These are phyloP conservation scores for Drosophila lowei DNA, from an alignment of 1,140 invertebrate genomes.

Conservation along the genomic window DNA sequence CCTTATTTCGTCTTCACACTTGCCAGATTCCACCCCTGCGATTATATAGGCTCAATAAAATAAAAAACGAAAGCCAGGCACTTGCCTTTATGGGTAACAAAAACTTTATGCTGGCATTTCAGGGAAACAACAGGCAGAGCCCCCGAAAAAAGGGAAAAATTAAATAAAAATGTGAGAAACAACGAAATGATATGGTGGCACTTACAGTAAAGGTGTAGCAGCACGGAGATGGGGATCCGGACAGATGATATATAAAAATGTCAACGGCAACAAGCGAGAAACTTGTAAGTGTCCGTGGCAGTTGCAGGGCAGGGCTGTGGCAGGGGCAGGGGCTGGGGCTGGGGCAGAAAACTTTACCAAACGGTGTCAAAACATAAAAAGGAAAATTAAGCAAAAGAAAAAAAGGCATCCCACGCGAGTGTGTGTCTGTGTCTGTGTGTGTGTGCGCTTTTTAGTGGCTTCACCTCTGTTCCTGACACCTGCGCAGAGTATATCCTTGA, in stretches of 20 bases:
- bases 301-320: background rate
- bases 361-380: conserved; percentile 75
- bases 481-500: conserved; percentile 54
- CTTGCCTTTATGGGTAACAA: conserved; percentile 64
- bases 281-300: conserved; percentile 69
- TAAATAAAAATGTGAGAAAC: conserved; percentile 64
- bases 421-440: no score
- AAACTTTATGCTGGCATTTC: conserved; percentile 53
- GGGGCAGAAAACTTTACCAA: conserved; percentile 23
- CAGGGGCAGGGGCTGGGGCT: background rate
- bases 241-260: conserved; percentile 77
- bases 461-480: conserved; percentile 68
- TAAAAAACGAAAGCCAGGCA: conserved; percentile 30
- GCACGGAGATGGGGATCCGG: conserved; percentile 12
- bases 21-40: conserved; percentile 16
- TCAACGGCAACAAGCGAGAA: conserved; percentile 68
- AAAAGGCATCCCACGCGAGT: conserved; percentile 47
- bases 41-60: conserved; percentile 31
- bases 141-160: conserved; percentile 49
- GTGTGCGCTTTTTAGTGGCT: conserved; percentile 24
- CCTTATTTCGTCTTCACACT: conserved; percentile 18
- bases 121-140: background rate
- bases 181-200: conserved; percentile 35
- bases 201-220: conserved; percentile 22
- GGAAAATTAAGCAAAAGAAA: conserved; percentile 53